phyloP scores from a whole-genome alignment of 2,888 invertebrate genomes.

The Melanotus villosus region DNA sequence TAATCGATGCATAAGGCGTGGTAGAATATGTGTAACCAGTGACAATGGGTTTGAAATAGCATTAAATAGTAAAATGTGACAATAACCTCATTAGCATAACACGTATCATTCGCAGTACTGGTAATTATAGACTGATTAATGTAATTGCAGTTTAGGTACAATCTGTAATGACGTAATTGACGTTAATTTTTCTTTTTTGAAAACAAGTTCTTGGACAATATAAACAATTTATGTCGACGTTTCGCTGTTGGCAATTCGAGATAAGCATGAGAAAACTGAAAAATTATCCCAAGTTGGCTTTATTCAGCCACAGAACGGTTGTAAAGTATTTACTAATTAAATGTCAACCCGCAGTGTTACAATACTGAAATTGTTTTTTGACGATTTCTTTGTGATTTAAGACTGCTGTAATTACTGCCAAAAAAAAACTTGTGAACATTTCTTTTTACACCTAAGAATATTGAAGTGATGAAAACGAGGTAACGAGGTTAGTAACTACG shows the following conservation, averaged over 20 bases:
- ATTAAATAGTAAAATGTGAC: slow-evolving; percentile 15
- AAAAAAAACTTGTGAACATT: too few species aligned
- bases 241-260: neutral
- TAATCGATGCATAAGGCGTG: slow-evolving; percentile 13
- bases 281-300: neutral
- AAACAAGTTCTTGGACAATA: neutral
- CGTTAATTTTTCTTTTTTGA: neutral
- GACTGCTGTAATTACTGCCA: too few species aligned
- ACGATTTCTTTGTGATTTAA: too few species aligned
- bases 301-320: neutral
- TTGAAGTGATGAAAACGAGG: too few species aligned
- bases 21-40: slow-evolving; percentile 1
- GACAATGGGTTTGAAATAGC: slow-evolving; percentile 9
- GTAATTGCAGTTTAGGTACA: too few species aligned
- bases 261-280: neutral
- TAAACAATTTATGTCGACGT: neutral
- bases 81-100: slow-evolving; percentile 19
- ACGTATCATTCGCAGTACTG: too few species aligned
- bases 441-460: too few species aligned
- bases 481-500: too few species aligned
- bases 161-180: neutral
- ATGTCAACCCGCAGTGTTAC: neutral
- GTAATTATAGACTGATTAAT: too few species aligned
- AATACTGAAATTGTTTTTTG: neutral
- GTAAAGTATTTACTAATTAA: neutral